Evolutionary conservation across 2,113 vertebrate genomes (phyloP), one percentile per base, ranked within the genome.

Genomic region (Callipepla californica): DNA sequence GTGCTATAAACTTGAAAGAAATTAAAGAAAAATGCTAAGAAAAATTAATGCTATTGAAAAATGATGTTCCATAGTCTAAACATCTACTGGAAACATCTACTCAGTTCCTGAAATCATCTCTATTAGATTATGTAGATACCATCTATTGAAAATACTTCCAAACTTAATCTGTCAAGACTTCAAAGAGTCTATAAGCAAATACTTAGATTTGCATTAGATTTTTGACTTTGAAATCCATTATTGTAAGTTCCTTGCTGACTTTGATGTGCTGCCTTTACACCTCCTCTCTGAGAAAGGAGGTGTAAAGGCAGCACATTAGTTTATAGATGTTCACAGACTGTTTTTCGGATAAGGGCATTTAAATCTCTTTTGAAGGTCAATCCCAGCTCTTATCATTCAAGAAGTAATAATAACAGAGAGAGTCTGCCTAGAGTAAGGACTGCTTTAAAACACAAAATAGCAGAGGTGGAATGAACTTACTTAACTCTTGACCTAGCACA

Each of bases 171-270:
- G 97, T 94, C 55, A 93, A 96, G 97, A 96, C 97, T 97, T 96
- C 93, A 92, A 97, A 97, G 97, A 95, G 94, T 82, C 95, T 94
- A 92, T 97, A 98, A 98, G 97, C 97, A 98, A 98, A 98, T 96
- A 97, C 97, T 97, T 96, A 97, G 97, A 98, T 98, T 98, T 98
- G 97, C 98, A 98, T 98, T 98, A 97, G 98, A 98, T 97, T 97
- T 97, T 97, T 97, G 96, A 98, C 98, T 98, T 98, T 98, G 97
- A 98, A 98, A 98, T 97, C 97, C 97, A 97, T 98, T 98, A 98
- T 96, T 90, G 96, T 92, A 91, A 97, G 96, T 97, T 98, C 78
- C 93, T 97, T 75, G 80, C 95, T 97, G 98, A 97, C 98, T 98
- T 97, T 97, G 97, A 98, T 97, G 97, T 94, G 90, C 82, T 91